These are phyloP conservation scores for Caenorhabditis imperialis DNA, from an alignment of 2,888 invertebrate species.

Conservation along the genomic window DNA sequence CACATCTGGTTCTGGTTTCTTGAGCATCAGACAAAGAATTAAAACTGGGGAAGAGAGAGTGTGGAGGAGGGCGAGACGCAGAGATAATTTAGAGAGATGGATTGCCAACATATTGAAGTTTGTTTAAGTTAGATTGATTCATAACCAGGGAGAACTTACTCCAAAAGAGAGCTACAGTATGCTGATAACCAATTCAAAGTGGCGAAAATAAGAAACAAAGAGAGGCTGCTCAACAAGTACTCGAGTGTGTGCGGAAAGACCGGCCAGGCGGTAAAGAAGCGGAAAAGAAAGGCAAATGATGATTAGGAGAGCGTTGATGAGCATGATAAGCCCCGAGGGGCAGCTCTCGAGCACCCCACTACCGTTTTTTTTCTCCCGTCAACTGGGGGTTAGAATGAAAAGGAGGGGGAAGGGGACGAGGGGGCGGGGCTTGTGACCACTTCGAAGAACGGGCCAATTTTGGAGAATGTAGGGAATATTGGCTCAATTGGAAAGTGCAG, in stretches of 20 bases:
- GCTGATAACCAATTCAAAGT: constrained; percentile 11
- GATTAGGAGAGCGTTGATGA: constrained; percentile 51
- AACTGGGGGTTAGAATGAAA: constrained; percentile 2
- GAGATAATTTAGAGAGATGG: constrained; percentile 45
- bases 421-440: constrained; percentile 13
- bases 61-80: constrained; percentile 16
- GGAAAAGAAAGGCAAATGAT: constrained; percentile 10
- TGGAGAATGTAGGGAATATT: too few species aligned
- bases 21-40: constrained; percentile 33
- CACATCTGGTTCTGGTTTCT: constrained; percentile 53
- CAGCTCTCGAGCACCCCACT: constrained; percentile 38
- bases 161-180: constrained; percentile 7
- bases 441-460: too few species aligned
- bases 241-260: constrained; percentile 41
- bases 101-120: constrained; percentile 19
- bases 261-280: constrained; percentile 25
- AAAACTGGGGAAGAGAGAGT: constrained; percentile 23
- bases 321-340: constrained; percentile 39
- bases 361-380: constrained; percentile 10
- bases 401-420: constrained; percentile 11
- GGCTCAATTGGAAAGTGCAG: too few species aligned
- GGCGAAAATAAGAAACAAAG: constrained; percentile 33
- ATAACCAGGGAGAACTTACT: background rate
- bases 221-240: constrained; percentile 17
- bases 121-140: constrained; percentile 20